A percentile compares a stretch with the other conserved stretches of the same genome.
Conservation (phyloP, 2,888 invertebrate species). For the Dicyrtomina minuta region DNA sequence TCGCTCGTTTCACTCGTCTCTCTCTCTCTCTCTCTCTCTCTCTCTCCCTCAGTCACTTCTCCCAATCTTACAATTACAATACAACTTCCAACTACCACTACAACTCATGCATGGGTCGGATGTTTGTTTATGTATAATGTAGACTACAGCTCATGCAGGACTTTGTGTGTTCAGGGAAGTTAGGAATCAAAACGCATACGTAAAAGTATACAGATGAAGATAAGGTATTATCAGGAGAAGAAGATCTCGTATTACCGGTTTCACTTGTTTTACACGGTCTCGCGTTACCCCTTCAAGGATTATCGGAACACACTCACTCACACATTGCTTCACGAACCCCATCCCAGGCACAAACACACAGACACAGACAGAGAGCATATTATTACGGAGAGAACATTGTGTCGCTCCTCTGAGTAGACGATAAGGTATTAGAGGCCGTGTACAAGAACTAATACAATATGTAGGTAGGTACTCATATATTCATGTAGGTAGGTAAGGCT, state of each 20-base stretch:
- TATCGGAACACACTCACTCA: slow-evolving; percentile 5
- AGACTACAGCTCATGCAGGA: not conserved
- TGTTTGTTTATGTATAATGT: slow-evolving; percentile 9
- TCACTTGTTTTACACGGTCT: slow-evolving; percentile 49
- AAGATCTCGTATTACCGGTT: slow-evolving; percentile 54
- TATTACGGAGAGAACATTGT: no score
- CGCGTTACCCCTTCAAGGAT: slow-evolving; percentile 41
- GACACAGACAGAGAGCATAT: not conserved
- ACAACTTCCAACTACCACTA: no score
- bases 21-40: slow-evolving; percentile 3
- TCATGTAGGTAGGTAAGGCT: no score
- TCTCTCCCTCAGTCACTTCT: no score
- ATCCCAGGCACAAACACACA: not conserved
- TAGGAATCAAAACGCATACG: not conserved
- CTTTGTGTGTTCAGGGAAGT: not conserved
- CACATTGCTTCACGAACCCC: slow-evolving; percentile 4
- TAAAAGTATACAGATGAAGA: slow-evolving; percentile 31
- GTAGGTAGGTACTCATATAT: no score
- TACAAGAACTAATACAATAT: no score
- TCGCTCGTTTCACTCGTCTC: not conserved
- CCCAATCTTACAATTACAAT: no score
- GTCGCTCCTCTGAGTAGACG: no score
- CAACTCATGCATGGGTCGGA: not conserved
- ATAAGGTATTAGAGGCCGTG: no score
- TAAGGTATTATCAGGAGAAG: slow-evolving; percentile 47